Base-by-base conservation (phyloP, 2,888 invertebrate species). In the Lasioglossum lativentre region DNA sequence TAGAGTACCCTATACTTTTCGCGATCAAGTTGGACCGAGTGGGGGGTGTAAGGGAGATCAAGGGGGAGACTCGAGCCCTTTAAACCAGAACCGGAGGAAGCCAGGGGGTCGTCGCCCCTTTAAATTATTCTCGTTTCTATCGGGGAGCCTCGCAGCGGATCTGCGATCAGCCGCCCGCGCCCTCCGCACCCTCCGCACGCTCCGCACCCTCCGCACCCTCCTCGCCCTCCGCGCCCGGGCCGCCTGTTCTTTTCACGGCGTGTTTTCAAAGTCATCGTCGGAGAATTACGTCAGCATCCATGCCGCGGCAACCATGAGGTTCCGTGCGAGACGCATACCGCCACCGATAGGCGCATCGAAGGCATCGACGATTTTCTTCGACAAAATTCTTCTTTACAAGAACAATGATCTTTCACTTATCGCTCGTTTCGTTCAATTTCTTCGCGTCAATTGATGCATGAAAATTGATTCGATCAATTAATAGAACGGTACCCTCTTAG, bases 41-140 rank as follows among this genome's bases (percentile, higher is more conserved):
- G 38, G 30, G 38, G 38, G 75, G 19, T 42, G 72, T 47, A 73
- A 73, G 68, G 63, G 74, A n/a, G 70, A 66, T 23, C 45, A 72
- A 66, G 71, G 85, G 81, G 84, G 84, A 71, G 80, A 45, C 66
- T 23, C 83, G 95, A 95, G 95, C 96, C 97, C 89, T 97, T 97
- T 93, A 94, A 94, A 94, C 88, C 89, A 88, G 89, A 87, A 82
- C 86, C 74, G 66, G 38, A 23, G 68, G 68, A 38, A 23, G 23
- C 38, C 16, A 6, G 89, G 91, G 93, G 93, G 92, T 94, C 94
- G 92, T 93, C 91, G 93, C 92, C 93, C 93, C 92, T 92, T 94
- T 93, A 93, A 94, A 93, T 89, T 89, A 89, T 83, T 79, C 82
- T 73, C 82, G 72, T 82, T 89, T 85, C 80, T 76, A 85, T 86